Conservation (phyloP, 2,888 invertebrate genomes). For the Epiblema foenella region DNA sequence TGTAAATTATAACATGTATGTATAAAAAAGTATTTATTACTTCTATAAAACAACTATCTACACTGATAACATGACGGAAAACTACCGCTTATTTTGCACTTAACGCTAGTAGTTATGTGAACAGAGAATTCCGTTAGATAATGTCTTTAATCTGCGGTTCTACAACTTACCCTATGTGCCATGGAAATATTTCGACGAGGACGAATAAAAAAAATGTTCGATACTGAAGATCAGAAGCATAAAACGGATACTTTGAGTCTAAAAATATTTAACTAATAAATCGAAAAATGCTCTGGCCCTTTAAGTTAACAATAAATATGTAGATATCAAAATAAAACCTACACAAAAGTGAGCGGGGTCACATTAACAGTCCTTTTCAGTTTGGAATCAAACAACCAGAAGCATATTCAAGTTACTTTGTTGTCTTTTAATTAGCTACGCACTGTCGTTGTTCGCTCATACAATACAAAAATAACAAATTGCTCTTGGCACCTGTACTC, state of each 20-base stretch:
- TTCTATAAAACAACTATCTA: not conserved
- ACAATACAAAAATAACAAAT: not conserved
- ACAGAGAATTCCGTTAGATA: not conserved
- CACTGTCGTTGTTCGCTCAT: not conserved
- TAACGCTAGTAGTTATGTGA: not conserved
- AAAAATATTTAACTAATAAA: not conserved
- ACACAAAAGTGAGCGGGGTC: not conserved
- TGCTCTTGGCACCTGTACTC: constrained; percentile 5
- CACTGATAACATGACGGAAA: not conserved
- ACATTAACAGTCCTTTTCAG: not conserved
- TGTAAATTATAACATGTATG: too few species aligned
- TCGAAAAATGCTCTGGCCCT: not conserved
- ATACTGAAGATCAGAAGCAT: not conserved
- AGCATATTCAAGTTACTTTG: not conserved
- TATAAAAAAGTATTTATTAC: not conserved
- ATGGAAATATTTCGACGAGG: too few species aligned
- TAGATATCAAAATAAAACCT: not conserved
- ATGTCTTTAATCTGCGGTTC: not conserved
- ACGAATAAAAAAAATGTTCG: too few species aligned
- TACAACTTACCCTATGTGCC: not conserved
- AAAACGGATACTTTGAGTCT: not conserved
- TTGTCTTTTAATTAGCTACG: constrained; percentile 6
- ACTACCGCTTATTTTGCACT: not conserved
- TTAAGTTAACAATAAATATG: not conserved
- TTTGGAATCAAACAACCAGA: not conserved